Base-by-base conservation (phyloP, 2,888 invertebrate species). In the Brachyptera putata region DNA sequence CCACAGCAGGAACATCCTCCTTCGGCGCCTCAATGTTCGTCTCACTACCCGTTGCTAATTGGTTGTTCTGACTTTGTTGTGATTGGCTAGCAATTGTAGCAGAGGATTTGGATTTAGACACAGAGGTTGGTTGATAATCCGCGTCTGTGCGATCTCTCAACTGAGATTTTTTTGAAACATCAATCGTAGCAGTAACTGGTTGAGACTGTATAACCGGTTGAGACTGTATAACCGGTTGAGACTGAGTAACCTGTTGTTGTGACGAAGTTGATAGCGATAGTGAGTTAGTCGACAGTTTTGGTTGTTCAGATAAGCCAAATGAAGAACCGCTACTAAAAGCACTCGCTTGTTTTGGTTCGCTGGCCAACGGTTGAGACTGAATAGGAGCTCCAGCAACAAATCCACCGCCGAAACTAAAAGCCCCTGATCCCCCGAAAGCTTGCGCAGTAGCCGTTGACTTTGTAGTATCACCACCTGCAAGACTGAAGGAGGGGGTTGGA, bases 1-100 rank as follows among this genome's bases (percentile, higher is more conserved):
- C 34, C 18, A 58, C 24, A 13, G 30, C 49, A 13, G 30, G 14
- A 18, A 25, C 53, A 14, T 43, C 39, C 22, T 34, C 25, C 5
- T 9, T 26, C 30, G 37, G 24, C 26, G 41, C 21, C n/a, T 25
- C 13, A n/a, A 5, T 46, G 14, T 24, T 25, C 11, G 46, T 14
- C 36, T 22, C 14, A 22, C 21, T 13, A 36, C 57, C 36, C 21
- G 46, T 36, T 48, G 48, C 9, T 53, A 11, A 58, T 63, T 61
- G 66, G 66, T 13, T 63, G 46, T 30, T 66, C 64, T 1, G 34
- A 53, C 41, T 43, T 7, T 26, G 53, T 26, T 14, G 65, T 7
- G 30, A 30, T 11, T 30, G 30, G 11, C 7, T 11, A 30, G 7
- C 11, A 5, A 7, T 5, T 11, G 30, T 5, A 30, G 7, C 30